These are phyloP conservation scores for Isaurus tuberculatus DNA, from an alignment of 92 coral and sea anemone species.

Conservation along the genomic window DNA sequence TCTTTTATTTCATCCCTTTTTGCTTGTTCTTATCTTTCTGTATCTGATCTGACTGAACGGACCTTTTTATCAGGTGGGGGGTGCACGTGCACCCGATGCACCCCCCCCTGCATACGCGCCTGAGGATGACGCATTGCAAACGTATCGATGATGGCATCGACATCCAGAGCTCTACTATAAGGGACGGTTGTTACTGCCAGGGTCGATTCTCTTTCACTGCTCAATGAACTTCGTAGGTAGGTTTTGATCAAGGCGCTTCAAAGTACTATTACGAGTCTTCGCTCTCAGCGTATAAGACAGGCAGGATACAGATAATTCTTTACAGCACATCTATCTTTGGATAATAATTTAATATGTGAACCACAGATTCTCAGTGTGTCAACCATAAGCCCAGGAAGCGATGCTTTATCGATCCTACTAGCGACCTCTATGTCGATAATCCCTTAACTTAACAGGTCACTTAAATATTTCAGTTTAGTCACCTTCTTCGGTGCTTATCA, in stretches of 20 bases:
- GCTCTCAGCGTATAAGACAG: not conserved
- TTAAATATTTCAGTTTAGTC: not conserved
- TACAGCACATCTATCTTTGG: not conserved
- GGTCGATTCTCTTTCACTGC: not conserved
- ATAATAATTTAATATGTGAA: not conserved
- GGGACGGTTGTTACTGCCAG: not conserved
- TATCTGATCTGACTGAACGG: no score
- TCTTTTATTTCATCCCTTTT: no score
- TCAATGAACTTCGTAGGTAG: not conserved
- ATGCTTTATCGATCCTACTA: not conserved
- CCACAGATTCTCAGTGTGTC: not conserved
- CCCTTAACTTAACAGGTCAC: not conserved
- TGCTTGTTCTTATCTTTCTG: no score
- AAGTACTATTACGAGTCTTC: not conserved
- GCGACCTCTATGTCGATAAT: not conserved
- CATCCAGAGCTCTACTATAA: not conserved
- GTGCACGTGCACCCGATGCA: no score
- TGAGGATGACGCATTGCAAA: conserved; percentile 3
- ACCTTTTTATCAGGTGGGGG: no score
- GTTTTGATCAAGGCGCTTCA: not conserved
- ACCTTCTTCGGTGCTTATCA: not conserved
- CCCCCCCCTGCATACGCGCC: no score
- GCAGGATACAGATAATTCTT: conserved; percentile 1
- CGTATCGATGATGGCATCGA: conserved; percentile 20
- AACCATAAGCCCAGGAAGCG: not conserved